Base-by-base conservation (phyloP, 2,113 vertebrate species). In the Candoia aspera region DNA sequence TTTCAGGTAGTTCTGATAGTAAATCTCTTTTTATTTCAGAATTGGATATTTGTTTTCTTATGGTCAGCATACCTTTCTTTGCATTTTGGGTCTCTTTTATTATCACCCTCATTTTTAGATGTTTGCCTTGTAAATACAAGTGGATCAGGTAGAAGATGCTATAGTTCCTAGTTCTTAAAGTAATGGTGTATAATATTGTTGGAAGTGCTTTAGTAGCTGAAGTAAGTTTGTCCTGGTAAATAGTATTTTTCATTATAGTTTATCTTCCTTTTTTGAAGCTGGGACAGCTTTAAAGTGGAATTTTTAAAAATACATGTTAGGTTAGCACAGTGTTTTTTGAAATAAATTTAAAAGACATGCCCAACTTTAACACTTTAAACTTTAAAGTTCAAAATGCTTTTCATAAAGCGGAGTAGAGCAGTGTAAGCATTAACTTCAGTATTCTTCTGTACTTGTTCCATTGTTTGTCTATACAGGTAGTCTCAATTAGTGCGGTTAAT, bases 321-420 rank as follows among this genome's bases (percentile, higher is more conserved):
- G 12, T 57, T 57, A 57, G 55, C 3, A 15, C 4, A 57, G 4
- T 1, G 46, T 3, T 59, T 54, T 59, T 85, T 13, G 85, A 88
- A 91, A 64, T 23, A 33, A 8, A 13, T 84, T 54, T 93, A 90
- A 26, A 86, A 64, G 37, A 89, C 60, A 88, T 60, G 88, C 46
- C 73, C n/a, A 79, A 24, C 8, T 79, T 87, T 55, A 23, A 57
- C 24, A 29, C 33, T 92, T 15, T 19, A 90, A 49, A 19, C 29
- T 92, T 88, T 88, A 55, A 90, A 86, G 79, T 86, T 53, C 57
- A 57, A 90, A 33, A 86, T 13, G 33, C 12, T 55, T 84, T 60
- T 91, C 17, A 23, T 79, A 24, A 62, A 62, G 46, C 87, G 62
- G 11, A 9, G 9, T 9, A 87, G 90, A 60, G 23, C 90, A 93